Percentiles rank a stretch among this genome's conserved stretches.
Conservation (phyloP, 1,140 invertebrate genomes). For the Globodera ellingtonae region DNA sequence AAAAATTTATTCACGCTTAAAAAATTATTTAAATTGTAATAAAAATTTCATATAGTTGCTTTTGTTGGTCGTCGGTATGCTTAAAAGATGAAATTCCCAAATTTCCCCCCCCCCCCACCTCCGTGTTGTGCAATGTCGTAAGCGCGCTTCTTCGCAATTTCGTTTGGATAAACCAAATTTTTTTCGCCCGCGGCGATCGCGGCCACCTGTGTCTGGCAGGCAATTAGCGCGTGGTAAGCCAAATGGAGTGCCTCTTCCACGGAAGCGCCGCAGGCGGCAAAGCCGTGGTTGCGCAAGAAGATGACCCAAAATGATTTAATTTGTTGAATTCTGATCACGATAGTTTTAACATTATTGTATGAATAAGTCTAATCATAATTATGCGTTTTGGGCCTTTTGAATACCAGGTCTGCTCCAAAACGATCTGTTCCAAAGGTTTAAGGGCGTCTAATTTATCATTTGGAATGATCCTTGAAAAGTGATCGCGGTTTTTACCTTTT, state of each 20-base stretch:
- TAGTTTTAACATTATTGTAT: too few species aligned
- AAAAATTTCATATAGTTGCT: slow-evolving; percentile 43
- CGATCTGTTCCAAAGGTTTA: too few species aligned
- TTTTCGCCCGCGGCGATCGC: slow-evolving; percentile 50
- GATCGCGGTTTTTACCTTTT: slow-evolving; percentile 35
- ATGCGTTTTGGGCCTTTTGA: too few species aligned
- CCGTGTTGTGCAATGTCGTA: slow-evolving; percentile 50
- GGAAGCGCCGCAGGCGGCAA: slow-evolving; percentile 89
- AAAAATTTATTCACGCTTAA: background rate
- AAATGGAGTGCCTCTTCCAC: slow-evolving; percentile 94
- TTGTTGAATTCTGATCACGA: background rate
- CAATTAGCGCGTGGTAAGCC: slow-evolving; percentile 79
- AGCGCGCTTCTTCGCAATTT: slow-evolving; percentile 41
- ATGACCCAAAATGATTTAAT: slow-evolving; percentile 72
- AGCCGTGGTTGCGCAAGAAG: slow-evolving; percentile 87
- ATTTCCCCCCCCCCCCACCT: slow-evolving; percentile 66
- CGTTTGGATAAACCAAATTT: slow-evolving; percentile 48
- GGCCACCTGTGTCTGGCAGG: slow-evolving; percentile 78
- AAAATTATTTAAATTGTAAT: background rate
- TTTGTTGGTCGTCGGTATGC: too few species aligned
- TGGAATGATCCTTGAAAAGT: background rate
- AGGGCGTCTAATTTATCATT: too few species aligned
- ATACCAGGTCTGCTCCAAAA: too few species aligned
- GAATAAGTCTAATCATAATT: too few species aligned
- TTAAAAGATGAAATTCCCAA: slow-evolving; percentile 8